Base-by-base conservation (phyloP, 2,113 vertebrate genomes). In the Melanostigma gelatinosum region DNA sequence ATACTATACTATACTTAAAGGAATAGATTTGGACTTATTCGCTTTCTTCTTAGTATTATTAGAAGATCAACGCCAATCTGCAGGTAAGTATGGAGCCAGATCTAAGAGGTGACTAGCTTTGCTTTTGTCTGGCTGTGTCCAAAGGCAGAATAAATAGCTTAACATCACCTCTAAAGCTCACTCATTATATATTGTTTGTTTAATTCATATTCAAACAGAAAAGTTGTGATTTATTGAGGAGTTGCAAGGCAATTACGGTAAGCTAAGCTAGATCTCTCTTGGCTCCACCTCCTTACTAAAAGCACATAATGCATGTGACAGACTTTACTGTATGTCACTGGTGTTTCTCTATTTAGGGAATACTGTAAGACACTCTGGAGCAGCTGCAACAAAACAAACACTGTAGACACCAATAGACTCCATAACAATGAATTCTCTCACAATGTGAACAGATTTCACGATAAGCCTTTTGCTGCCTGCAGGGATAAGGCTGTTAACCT, bases 401-500 rank as follows among this genome's bases (percentile, higher is more conserved):
- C 40, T 46, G 27, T 46, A 10, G 40, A 72, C 36, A 72, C 11
- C 38, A 44, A 29, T 20, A 22, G 18, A 46, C 70, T 29, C 18
- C 27, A 61, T 10, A 34, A 61, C 27, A 73, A 62, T 32, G 32
- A 8, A 60, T 44, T 72, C 3, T 46, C 24, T 44, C 24, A 60
- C 44, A 46, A 32, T 60, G 55, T 44, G 40, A 58, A 29, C 38
- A 72, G 70, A 72, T 60, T 60, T 20, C 16, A 32, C 71, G 6
- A 46, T 61, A 72, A 72, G 71, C 71, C 40, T 60, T 15, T 34
- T 60, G 40, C 18, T 72, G 27, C 46, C 16, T 65, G 46, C 16
- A 22, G 24, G 34, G 24, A 42, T 42, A 65, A 65, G 46, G 36
- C 61, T 10, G 65, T 55, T 55, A 55, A 64, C 61, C 73, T 75